phyloP scores from a whole-genome alignment of 2,888 invertebrate genomes.

The Drosophila anomalata region DNA sequence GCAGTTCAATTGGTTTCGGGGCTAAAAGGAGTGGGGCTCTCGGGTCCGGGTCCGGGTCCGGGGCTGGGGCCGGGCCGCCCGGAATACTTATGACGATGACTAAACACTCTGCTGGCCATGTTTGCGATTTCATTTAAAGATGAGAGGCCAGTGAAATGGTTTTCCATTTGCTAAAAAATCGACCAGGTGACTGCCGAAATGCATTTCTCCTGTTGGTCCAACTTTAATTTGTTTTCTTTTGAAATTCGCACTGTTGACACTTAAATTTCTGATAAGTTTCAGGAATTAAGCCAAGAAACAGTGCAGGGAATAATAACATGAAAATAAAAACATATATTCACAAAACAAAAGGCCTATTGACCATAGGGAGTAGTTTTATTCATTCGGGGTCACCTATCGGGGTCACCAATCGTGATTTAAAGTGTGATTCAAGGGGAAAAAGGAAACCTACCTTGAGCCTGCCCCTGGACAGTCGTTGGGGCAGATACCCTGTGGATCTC shows the following conservation, averaged over 20 bases:
- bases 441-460: not conserved
- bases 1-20: conserved; percentile 55
- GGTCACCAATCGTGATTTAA: too few species aligned
- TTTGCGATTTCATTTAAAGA: conserved; percentile 60
- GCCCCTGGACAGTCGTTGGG: not conserved
- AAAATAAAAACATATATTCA: too few species aligned
- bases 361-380: too few species aligned
- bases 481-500: not conserved
- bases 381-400: too few species aligned
- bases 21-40: not conserved
- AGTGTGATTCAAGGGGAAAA: not conserved
- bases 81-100: conserved; percentile 43
- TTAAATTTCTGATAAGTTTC: too few species aligned
- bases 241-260: not conserved
- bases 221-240: not conserved
- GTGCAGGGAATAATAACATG: too few species aligned
- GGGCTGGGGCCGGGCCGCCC: conserved; percentile 1
- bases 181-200: not conserved
- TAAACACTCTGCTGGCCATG: conserved; percentile 40
- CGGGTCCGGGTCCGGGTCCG: not conserved
- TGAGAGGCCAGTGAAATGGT: conserved; percentile 52
- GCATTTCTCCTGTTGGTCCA: not conserved
- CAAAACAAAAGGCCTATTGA: too few species aligned
- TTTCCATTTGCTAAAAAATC: conserved; percentile 46
- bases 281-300: too few species aligned